Evolutionary conservation across 1,140 invertebrate genomes (phyloP).

Genomic region (Drosophila ananassae): DNA sequence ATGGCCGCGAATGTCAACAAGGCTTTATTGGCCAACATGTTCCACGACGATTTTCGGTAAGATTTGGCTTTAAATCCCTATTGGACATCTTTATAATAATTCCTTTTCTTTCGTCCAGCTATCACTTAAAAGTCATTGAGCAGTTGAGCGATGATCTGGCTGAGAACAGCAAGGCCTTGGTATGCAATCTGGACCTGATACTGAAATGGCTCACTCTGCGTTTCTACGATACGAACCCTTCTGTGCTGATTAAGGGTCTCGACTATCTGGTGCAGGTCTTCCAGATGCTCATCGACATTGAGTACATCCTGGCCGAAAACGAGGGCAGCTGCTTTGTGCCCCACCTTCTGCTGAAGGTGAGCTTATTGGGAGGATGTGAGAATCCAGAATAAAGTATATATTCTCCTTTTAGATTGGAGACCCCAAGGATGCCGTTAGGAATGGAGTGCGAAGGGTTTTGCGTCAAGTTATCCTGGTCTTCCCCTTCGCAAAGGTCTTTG

Average conservation of each 20-base stretch:
- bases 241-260: slow-evolving; percentile 96
- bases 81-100: neutral
- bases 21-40: slow-evolving; percentile 94
- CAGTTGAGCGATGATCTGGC: slow-evolving; percentile 92
- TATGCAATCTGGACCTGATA: slow-evolving; percentile 96
- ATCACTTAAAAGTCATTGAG: slow-evolving; percentile 98
- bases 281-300: slow-evolving; percentile 89
- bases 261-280: slow-evolving; percentile 96
- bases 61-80: neutral
- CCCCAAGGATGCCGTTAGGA: slow-evolving; percentile 96
- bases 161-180: slow-evolving; percentile 90
- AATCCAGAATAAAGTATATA: neutral
- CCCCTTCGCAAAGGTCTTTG: slow-evolving; percentile 95
- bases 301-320: slow-evolving; percentile 94
- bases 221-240: slow-evolving; percentile 99
- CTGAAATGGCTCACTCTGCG: slow-evolving; percentile 98
- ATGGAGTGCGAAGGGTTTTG: slow-evolving; percentile 93
- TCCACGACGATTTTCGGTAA: slow-evolving; percentile 94
- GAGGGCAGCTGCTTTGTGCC: slow-evolving; percentile 98
- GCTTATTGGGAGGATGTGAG: neutral
- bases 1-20: slow-evolving; percentile 93
- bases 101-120: slow-evolving; percentile 70
- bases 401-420: slow-evolving; percentile 91
- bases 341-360: slow-evolving; percentile 95
- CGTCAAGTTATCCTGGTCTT: slow-evolving; percentile 94